These are phyloP conservation scores for Nothobranchius kuhntae DNA, from an alignment of 2,113 vertebrate genomes.

Conservation along the genomic window DNA sequence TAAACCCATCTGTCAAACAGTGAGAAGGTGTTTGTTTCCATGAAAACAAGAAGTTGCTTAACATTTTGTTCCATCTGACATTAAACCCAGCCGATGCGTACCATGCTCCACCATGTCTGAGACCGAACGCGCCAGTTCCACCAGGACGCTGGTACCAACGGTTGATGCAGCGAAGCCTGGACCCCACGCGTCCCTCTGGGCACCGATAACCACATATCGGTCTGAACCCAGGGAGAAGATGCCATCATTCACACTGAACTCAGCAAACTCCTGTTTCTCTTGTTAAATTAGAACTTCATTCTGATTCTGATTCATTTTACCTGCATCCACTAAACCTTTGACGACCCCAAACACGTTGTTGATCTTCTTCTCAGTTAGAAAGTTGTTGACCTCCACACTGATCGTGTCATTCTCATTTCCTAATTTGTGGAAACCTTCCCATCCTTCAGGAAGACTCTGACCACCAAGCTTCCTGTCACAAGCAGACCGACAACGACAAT, in stretches of 20 bases:
- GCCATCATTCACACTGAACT: not conserved
- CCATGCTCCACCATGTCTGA: slow-evolving; percentile 82
- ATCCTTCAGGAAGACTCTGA: fast-evolving
- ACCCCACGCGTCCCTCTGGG: slow-evolving; percentile 92
- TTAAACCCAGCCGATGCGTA: slow-evolving; percentile 51
- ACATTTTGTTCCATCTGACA: not conserved
- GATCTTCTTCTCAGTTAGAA: slow-evolving; percentile 82
- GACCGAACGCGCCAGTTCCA: slow-evolving; percentile 84
- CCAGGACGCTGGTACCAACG: slow-evolving; percentile 86
- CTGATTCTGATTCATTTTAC: slow-evolving; percentile 62
- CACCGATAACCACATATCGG: slow-evolving; percentile 89
- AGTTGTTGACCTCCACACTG: slow-evolving; percentile 82
- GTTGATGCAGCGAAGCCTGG: slow-evolving; percentile 85
- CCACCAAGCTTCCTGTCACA: slow-evolving; percentile 77
- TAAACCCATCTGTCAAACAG: slow-evolving; percentile 80
- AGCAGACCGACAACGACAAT: fast-evolving
- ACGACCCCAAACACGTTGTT: slow-evolving; percentile 91
- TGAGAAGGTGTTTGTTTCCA: not conserved
- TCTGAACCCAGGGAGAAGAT: slow-evolving; percentile 72
- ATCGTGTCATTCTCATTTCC: slow-evolving; percentile 53
- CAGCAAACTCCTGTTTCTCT: too few relatives aligned
- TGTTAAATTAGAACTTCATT: not conserved
- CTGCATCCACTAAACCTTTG: slow-evolving; percentile 89
- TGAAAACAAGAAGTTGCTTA: not conserved
- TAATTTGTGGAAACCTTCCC: slow-evolving; percentile 43